Base-by-base conservation (phyloP, 2,797 vertebrate species). In the Myotis vivesi region DNA sequence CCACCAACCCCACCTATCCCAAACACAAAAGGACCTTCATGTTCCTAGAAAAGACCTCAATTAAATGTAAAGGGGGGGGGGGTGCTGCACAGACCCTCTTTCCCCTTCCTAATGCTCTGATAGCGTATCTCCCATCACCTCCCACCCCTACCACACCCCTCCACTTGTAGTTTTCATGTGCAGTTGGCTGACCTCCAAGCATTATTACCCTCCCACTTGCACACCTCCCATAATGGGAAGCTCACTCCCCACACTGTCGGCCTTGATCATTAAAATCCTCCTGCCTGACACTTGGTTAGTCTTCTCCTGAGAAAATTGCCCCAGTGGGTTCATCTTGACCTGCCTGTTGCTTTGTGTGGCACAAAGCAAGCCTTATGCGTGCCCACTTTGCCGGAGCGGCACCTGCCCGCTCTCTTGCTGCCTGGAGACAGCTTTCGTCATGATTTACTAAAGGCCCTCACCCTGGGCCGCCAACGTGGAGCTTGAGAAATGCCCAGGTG, bases 241-340 rank as follows among this genome's bases (percentile, higher is more conserved):
- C 80, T 92, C 30, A 16, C 36, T 71, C 25, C 30, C 41, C 62
- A 19, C 5, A 2, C 71, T 15, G 3, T 49, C 25, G 46, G 44
- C 6, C 59, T 59, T 69, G 11, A 23, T 41, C 30, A 11, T 68
- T 33, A 44, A 57, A 57, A 17, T 64, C 59, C 22, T 51, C 33
- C 16, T 44, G 7, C 57, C 55, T 81, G 36, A 28, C 25, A 38
- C 33, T 33, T 46, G 23, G 9, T 92, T 87, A 12, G 41, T 44
- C 13, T 92, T 73, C 71, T 91, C 72, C 69, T 79, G 51, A 93
- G 72, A 90, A 92, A 88, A 75, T 12, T 57, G 44, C 22, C 87
- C n/a, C 33, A 15, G 12, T 57, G n/a, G 16, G 28, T 81, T 88
- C 75, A 3, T 49, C 55, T 57, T 64, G 36, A 84, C 51, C 28